Evolutionary conservation across 2,797 vertebrate genomes (phyloP), one percentile per base, ranked within the genome.

Genomic region (Chrysocyon brachyurus): DNA sequence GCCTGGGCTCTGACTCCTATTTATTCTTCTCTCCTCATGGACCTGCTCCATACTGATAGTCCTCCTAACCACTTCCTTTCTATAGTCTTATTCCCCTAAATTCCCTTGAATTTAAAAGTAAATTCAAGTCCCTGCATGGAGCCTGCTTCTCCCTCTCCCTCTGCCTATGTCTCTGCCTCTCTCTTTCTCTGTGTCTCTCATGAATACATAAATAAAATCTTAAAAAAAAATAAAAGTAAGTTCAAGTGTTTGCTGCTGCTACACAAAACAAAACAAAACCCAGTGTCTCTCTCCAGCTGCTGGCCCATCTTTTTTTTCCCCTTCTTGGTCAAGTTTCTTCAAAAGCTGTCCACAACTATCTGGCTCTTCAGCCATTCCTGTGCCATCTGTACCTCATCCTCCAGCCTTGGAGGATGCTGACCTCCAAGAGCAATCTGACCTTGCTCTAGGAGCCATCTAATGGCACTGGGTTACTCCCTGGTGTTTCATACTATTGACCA

Each of bases 321-420:
- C 36, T 59, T 52, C 46, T 59, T 57, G 33, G 16, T 78, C 24
- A 77, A 82, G 52, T 57, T 90, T 81, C 40, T 59, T 83, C 17
- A 15, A 54, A 63, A 33, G 57, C 78, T n/a, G 2, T 15, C 22
- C 36, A 36, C 33, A 5, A 52, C n/a, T 40, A 84, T 28, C 31
- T 31, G 28, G 31, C 49, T 56, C 40, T 72, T n/a, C 16, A n/a
- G 15, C 5, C 61, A 59, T n/a, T 33, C 33, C 56, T 36, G 24
- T 3, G 6, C 11, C 15, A 1, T 7, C 22, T 31, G 46, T 8
- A 22, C 14, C 7, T 17, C 0, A 0, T 28, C 4, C n/a, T 36
- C 49, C 15, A n/a, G 57, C 21, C 19, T 46, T 46, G 40, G 40
- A 46, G 40, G 40, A 46, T 46, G 7, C 40, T 46, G 40, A 46